Percentiles rank a stretch among this genome's conserved stretches.
Conservation (phyloP, 2,888 invertebrate species). For the Ectemnius continuus region DNA sequence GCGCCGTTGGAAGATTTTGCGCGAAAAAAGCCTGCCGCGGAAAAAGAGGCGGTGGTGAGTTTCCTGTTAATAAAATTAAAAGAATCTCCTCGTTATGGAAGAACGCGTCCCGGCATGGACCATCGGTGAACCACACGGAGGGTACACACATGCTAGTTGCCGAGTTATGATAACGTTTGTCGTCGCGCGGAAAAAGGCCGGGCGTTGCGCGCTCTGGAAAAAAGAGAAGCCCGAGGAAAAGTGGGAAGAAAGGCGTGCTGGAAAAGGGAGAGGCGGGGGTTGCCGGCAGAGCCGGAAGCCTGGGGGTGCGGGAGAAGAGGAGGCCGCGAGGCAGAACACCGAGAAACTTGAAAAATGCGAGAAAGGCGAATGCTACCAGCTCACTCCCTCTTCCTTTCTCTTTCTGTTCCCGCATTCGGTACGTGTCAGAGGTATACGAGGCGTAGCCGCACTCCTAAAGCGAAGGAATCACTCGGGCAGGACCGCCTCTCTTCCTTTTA, state of each 20-base stretch:
- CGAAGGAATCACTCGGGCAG: conserved; percentile 52
- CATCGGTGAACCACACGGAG: conserved; percentile 7
- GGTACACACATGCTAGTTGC: conserved; percentile 19
- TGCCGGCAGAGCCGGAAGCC: not conserved
- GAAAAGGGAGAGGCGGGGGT: not conserved
- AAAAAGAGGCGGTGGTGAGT: conserved; percentile 1
- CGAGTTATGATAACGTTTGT: conserved; percentile 57
- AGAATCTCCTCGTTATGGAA: conserved; percentile 21
- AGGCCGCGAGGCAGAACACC: conserved; percentile 30
- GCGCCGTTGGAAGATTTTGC: conserved; percentile 10
- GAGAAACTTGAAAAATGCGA: conserved; percentile 57
- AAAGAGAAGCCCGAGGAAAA: conserved; percentile 10
- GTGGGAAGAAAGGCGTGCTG: conserved; percentile 3
- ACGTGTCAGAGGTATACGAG: conserved; percentile 29
- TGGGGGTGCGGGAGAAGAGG: conserved; percentile 34
- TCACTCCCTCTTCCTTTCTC: conserved; percentile 14
- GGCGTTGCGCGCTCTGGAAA: not conserved
- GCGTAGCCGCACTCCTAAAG: conserved; percentile 38
- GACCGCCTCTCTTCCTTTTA: conserved; percentile 18
- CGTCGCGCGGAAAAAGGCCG: not conserved
- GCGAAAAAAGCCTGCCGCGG: no score
- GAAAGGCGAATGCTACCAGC: conserved; percentile 37
- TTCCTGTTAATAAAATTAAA: conserved; percentile 48
- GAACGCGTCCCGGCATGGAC: not conserved
- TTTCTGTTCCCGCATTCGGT: conserved; percentile 24